Percentiles rank a stretch among this genome's conserved stretches.
Conservation (phyloP, 2,113 vertebrate genomes). For the Sialia sialis region DNA sequence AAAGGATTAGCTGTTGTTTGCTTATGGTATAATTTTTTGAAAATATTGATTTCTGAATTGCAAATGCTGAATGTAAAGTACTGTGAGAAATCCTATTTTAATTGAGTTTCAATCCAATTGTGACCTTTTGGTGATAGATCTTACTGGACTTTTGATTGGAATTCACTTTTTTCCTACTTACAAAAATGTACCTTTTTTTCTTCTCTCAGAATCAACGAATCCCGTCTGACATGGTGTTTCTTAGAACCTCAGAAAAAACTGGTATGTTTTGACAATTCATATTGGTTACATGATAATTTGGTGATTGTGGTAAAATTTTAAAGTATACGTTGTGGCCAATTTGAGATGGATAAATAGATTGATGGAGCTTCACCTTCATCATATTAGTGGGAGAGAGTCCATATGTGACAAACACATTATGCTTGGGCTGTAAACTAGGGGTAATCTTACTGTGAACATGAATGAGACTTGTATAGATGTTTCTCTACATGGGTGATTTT, state of each 20-base stretch:
- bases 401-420: not conserved
- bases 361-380: not conserved
- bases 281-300: not conserved
- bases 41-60: constrained; percentile 65
- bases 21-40: constrained; percentile 58
- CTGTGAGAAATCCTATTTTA: constrained; percentile 58
- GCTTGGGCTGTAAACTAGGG: not conserved
- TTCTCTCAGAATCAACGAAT: constrained; percentile 77
- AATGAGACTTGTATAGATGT: not conserved
- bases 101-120: constrained; percentile 59
- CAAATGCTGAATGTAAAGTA: constrained; percentile 55
- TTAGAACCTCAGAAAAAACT: constrained; percentile 82
- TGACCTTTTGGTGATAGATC: constrained; percentile 55
- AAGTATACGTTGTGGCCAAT: not conserved
- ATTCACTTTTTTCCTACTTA: constrained; percentile 12
- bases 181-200: not conserved
- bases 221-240: constrained; percentile 83
- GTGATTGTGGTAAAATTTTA: not conserved
- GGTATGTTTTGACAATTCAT: constrained; percentile 61
- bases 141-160: constrained; percentile 48
- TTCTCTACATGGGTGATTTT: not conserved
- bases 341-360: not conserved
- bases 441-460: not conserved
- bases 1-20: constrained; percentile 43
- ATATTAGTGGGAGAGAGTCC: not conserved